Percentiles rank a stretch among this genome's conserved stretches.
phyloP scores from a whole-genome alignment of 2,888 invertebrate genomes.

The Philaethria dido region DNA sequence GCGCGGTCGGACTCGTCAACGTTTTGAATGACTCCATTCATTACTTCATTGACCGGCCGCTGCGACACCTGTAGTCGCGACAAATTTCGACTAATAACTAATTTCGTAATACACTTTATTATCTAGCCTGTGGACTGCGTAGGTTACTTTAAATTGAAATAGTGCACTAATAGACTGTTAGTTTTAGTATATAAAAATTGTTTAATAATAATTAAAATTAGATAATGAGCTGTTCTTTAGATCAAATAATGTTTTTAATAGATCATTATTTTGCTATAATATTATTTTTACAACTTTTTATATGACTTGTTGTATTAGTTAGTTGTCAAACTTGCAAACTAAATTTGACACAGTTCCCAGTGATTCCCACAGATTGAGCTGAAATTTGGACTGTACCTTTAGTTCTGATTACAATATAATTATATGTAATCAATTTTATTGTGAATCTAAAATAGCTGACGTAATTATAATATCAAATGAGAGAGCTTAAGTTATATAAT shows the following conservation, averaged over 20 bases:
- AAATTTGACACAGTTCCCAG: no score
- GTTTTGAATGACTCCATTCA: slow-evolving; percentile 43
- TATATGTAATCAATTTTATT: no score
- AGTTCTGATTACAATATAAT: no score
- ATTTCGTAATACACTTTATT: background rate
- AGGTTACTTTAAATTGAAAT: background rate
- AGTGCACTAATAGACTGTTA: background rate
- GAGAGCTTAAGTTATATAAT: no score
- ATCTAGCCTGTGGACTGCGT: background rate
- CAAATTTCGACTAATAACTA: slow-evolving; percentile 15
- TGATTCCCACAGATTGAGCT: no score
- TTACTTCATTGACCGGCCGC: slow-evolving; percentile 38
- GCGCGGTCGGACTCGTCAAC: slow-evolving; percentile 8
- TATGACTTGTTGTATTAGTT: no score
- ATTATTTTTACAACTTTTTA: background rate
- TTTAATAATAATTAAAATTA: background rate
- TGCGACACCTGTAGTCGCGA: slow-evolving; percentile 12
- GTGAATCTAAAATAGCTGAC: no score
- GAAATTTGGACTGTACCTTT: no score
- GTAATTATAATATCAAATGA: no score
- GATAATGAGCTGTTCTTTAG: background rate
- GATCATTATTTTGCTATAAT: background rate
- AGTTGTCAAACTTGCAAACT: no score
- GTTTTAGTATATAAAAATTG: background rate
- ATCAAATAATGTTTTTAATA: no score